Evolutionary conservation across 2,797 vertebrate species (phyloP).

Genomic region (Hafferia zeledoni): DNA sequence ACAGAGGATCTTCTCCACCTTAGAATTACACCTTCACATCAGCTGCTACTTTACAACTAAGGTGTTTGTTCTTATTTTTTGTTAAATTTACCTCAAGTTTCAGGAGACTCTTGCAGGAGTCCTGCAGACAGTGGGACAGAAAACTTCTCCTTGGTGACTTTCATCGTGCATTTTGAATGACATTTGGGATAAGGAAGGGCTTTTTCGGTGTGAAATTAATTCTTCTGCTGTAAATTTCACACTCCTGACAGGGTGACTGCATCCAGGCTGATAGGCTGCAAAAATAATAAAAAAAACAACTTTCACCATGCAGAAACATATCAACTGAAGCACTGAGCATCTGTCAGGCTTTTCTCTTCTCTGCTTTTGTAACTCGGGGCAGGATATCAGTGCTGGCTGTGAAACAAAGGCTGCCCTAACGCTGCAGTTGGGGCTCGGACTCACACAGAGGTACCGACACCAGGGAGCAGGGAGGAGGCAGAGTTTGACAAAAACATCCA

Average conservation of each 20-base stretch:
- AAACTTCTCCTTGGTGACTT: neutral
- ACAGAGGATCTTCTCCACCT: neutral
- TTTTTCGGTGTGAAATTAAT: neutral
- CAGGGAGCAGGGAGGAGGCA: fast-evolving
- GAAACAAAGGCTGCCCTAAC: neutral
- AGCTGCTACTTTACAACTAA: neutral
- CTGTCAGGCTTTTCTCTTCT: neutral
- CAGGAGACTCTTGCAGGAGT: neutral
- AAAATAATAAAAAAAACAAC: neutral
- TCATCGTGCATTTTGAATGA: neutral
- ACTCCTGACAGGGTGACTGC: neutral
- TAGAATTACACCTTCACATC: neutral
- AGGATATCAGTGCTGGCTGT: neutral
- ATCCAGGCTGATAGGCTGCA: neutral
- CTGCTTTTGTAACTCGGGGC: neutral
- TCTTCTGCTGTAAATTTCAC: neutral
- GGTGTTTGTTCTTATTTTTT: neutral
- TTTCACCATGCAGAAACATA: neutral
- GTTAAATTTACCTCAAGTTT: constrained; percentile 28
- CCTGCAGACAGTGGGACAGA: neutral
- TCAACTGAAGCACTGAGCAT: neutral
- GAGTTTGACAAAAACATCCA: neutral
- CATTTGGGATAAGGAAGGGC: neutral
- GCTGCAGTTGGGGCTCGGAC: neutral
- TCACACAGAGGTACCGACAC: fast-evolving